Percentiles rank a stretch among this genome's conserved stretches.
phyloP scores from a whole-genome alignment of 2,888 invertebrate genomes.

The Cataglyphis rosenhaueri region DNA sequence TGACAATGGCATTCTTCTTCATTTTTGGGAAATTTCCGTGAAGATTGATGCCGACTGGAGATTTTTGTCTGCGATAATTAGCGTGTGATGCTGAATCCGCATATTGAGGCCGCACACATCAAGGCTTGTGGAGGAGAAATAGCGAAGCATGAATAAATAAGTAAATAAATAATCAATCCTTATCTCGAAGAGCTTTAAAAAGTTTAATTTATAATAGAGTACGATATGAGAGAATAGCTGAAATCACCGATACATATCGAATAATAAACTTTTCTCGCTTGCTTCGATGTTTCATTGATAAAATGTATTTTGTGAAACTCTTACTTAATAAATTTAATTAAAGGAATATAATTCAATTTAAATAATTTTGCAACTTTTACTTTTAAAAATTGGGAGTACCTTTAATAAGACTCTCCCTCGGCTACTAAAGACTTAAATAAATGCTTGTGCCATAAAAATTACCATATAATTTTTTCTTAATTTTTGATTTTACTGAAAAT shows the following conservation, averaged over 20 bases:
- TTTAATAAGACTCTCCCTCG: background rate
- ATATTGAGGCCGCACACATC: constrained; percentile 1
- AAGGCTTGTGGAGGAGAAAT: background rate
- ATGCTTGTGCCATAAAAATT: background rate
- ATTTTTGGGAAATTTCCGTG: background rate
- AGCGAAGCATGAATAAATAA: constrained; percentile 5
- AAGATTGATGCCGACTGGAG: background rate
- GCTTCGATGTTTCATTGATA: background rate
- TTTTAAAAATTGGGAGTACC: background rate
- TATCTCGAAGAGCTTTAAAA: constrained; percentile 3
- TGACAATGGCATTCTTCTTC: background rate
- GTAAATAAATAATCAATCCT: background rate
- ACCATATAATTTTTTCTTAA: background rate
- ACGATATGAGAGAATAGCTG: background rate
- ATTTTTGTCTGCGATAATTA: constrained; percentile 33
- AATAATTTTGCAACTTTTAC: background rate
- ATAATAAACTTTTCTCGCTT: background rate
- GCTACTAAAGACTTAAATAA: background rate
- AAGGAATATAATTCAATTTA: background rate
- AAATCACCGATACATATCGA: constrained; percentile 24
- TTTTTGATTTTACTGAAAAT: constrained; percentile 1
- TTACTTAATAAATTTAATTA: background rate
- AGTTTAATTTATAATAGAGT: constrained; percentile 1
- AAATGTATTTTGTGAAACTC: background rate
- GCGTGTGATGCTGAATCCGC: background rate